These are phyloP conservation scores for Phlogophora meticulosa DNA, from an alignment of 2,888 invertebrate species.

Conservation along the genomic window DNA sequence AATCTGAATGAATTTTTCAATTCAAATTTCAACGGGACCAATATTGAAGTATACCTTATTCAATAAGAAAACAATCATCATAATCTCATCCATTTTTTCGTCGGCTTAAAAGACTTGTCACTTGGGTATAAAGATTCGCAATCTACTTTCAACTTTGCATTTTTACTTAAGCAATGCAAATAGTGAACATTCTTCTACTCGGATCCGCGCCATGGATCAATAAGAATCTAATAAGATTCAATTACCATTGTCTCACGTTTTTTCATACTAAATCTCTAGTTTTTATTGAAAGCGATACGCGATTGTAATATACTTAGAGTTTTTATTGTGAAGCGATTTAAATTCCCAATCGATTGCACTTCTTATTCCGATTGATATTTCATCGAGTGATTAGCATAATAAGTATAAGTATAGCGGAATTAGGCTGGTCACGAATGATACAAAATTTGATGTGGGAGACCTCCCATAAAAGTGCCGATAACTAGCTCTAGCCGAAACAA, in stretches of 20 bases:
- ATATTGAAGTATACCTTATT: no score
- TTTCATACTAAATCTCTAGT: slow-evolving; percentile 43
- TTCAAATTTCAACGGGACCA: no score
- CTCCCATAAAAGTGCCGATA: no score
- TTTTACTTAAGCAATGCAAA: slow-evolving; percentile 7
- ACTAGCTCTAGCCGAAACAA: no score
- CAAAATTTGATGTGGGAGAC: no score
- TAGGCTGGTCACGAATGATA: background rate
- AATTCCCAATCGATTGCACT: slow-evolving; percentile 28
- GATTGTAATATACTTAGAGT: slow-evolving; percentile 24
- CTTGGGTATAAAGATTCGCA: no score
- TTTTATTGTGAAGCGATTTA: slow-evolving; percentile 38
- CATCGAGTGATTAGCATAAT: background rate
- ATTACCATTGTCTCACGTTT: slow-evolving; percentile 40
- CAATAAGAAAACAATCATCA: no score
- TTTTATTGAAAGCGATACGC: slow-evolving; percentile 56
- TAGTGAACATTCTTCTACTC: slow-evolving; percentile 10
- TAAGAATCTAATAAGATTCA: slow-evolving; percentile 46
- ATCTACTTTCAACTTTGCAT: background rate
- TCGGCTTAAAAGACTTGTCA: no score
- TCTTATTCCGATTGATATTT: slow-evolving; percentile 22
- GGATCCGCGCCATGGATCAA: slow-evolving; percentile 21
- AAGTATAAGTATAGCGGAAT: background rate
- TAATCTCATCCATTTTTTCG: no score
- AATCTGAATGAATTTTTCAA: no score